Conservation (phyloP, 2,888 invertebrate genomes). For the Tenthredo livida region DNA sequence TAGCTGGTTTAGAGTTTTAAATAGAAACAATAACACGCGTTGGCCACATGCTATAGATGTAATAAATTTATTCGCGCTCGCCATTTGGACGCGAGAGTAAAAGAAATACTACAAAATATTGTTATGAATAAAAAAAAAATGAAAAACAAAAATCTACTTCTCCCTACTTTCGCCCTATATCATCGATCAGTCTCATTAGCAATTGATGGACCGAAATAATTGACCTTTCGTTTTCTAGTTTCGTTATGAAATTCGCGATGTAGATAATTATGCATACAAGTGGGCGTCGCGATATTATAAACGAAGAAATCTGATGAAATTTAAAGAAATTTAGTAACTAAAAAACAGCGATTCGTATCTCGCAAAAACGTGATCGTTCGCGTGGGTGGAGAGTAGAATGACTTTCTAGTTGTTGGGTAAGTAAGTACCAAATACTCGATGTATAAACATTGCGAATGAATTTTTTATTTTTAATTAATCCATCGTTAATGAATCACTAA, state of each 20-base stretch:
- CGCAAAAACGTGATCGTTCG: background rate
- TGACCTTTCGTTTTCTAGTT: background rate
- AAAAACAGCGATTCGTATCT: background rate
- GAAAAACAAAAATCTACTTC: background rate
- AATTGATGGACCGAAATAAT: background rate
- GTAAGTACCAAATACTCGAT: background rate
- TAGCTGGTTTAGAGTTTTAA: background rate
- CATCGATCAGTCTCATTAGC: background rate
- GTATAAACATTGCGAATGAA: background rate
- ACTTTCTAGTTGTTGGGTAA: background rate
- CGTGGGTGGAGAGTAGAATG: background rate
- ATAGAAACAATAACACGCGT: constrained; percentile 25
- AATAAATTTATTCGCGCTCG: constrained; percentile 1
- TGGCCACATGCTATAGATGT: background rate
- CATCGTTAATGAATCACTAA: background rate
- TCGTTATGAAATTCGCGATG: background rate
- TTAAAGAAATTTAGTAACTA: background rate
- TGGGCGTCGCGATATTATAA: background rate
- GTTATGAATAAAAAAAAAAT: background rate
- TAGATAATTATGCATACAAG: background rate
- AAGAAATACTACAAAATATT: background rate
- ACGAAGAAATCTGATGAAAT: background rate
- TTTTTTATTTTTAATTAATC: background rate
- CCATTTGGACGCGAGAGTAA: background rate
- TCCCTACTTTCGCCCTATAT: background rate